phyloP scores from a whole-genome alignment of 1,140 invertebrate genomes.

The Probaryconus sp. region DNA sequence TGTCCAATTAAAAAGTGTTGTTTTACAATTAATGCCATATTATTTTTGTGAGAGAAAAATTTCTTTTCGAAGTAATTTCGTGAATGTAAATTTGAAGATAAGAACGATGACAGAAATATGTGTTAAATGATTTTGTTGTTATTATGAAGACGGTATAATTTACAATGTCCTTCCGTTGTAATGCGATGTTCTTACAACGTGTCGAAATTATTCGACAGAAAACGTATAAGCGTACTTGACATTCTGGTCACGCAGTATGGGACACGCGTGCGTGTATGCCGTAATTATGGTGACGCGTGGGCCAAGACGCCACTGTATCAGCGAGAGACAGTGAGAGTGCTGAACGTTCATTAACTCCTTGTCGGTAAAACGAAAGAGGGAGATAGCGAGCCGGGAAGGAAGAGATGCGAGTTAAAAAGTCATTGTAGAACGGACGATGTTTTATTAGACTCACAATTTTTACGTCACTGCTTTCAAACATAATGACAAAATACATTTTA shows the following conservation, averaged over 20 bases:
- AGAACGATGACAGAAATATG: too few relatives aligned
- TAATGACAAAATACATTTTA: too few relatives aligned
- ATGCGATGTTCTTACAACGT: conserved; percentile 38
- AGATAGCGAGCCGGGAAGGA: conserved; percentile 10
- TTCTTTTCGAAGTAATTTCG: too few relatives aligned
- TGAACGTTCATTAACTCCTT: conserved; percentile 69
- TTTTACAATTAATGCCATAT: too few relatives aligned
- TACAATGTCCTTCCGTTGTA: conserved; percentile 4
- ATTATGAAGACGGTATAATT: conserved; percentile 20
- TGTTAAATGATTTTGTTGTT: too few relatives aligned
- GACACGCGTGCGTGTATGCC: conserved; percentile 70
- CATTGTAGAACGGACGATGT: background rate
- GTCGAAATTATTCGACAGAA: conserved; percentile 56
- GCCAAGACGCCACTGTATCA: conserved; percentile 71
- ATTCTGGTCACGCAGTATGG: conserved; percentile 72
- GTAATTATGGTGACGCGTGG: conserved; percentile 76
- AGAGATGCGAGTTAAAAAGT: conserved; percentile 33
- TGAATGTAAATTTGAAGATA: too few relatives aligned
- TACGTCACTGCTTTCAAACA: too few relatives aligned
- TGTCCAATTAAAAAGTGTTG: too few relatives aligned
- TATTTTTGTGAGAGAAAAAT: too few relatives aligned
- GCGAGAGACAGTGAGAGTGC: conserved; percentile 60
- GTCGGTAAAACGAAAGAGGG: conserved; percentile 15
- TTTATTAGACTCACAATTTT: background rate
- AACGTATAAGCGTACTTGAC: conserved; percentile 51